Base-by-base conservation (phyloP, 2,888 invertebrate genomes). In the Trilocha varians region DNA sequence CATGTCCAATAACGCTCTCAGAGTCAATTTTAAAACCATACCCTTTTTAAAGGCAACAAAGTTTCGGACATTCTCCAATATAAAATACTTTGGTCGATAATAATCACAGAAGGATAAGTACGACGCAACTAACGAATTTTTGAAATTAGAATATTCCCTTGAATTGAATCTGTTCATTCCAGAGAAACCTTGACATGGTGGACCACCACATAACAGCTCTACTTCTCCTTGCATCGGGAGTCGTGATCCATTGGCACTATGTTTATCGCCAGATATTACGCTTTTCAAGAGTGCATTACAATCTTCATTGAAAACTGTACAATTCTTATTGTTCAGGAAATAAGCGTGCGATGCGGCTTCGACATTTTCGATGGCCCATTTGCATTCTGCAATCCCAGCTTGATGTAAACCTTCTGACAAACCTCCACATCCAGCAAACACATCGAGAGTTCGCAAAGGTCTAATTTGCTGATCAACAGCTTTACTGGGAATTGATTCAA, bases 161-260 rank as follows among this genome's bases (percentile, higher is more conserved):
- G 91, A 91, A 73, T 93, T 95, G 71, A 95, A 96, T 40, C 95
- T 83, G 72, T 96, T 96, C 94, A 95, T 95, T 32, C 94, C 94
- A 36, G 93, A 94, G 77, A 95, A 96, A 3, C 95, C 95, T 73
- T 96, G 95, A 65, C 95, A 96, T 0, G 95, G 95, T 1, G 95
- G 95, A 1, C 95, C 95, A 8, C 95, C 96, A 61, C 94, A 93
- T 18, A 96, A 72, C 44, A 96, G 71, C 59, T 96, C 94, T 0
- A 96, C 94, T 46, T 95, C 93, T 0, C 94, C 94, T 62, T 90
- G 91, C 65, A 86, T 77, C 0, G 95, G 95, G 34, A 95, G 74
- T 8, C 78, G 78, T 49, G 88, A 78, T 0, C 88, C 88, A 13
- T 77, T 77, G 2, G 64, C 65, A 42, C 87, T 85, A 46, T 80